A percentile compares a stretch with the other conserved stretches of the same genome.
These are phyloP conservation scores for Hymenopus coronatus DNA, from an alignment of 2,888 invertebrate genomes.

Conservation along the genomic window DNA sequence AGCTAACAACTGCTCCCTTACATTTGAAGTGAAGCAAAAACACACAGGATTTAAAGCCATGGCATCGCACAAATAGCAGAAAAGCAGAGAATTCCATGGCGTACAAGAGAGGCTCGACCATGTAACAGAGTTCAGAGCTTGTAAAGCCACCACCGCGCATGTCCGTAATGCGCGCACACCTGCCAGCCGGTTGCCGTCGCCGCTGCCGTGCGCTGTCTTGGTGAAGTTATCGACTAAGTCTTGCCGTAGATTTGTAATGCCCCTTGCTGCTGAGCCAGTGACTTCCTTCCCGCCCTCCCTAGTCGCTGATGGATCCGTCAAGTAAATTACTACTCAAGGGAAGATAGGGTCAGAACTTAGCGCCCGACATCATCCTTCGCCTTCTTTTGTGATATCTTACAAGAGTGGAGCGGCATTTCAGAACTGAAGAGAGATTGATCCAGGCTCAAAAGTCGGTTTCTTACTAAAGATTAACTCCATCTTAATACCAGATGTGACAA, in stretches of 20 bases:
- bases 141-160: neutral
- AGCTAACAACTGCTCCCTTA: too few species aligned
- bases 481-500: too few species aligned
- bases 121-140: neutral
- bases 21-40: too few species aligned
- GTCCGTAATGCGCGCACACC: constrained; percentile 4
- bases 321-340: neutral
- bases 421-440: too few species aligned
- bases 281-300: neutral
- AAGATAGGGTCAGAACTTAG: neutral
- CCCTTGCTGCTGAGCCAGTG: neutral
- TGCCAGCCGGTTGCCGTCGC: neutral
- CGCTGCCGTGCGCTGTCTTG: neutral
- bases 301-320: neutral
- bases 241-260: neutral
- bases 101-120: neutral
- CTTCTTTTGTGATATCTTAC: too few species aligned
- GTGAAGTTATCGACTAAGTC: constrained; percentile 12
- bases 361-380: neutral
- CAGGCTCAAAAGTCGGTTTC: too few species aligned
- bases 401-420: too few species aligned
- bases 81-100: neutral
- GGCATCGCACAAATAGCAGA: too few species aligned
- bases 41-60: too few species aligned
- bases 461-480: too few species aligned